These are phyloP conservation scores for Heliothis peltigera DNA, from an alignment of 2,888 invertebrate genomes.

Conservation along the genomic window DNA sequence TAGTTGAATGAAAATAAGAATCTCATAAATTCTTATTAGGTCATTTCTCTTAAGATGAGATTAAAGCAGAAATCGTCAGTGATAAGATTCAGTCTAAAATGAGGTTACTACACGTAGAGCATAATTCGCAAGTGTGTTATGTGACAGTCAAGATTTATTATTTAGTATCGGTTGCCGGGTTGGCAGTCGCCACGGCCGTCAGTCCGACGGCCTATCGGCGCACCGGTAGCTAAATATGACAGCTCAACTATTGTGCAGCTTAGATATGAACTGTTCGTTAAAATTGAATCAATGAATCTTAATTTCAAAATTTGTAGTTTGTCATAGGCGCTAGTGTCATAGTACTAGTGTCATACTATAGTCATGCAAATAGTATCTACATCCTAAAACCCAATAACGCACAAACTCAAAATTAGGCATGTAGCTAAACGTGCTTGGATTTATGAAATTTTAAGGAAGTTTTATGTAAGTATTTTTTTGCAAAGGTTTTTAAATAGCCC, in stretches of 20 bases:
- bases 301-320: too few species aligned
- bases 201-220: slow-evolving; percentile 51
- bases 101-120: slow-evolving; percentile 46
- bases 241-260: slow-evolving; percentile 46
- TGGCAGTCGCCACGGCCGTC: slow-evolving; percentile 63
- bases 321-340: background rate
- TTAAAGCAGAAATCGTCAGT: too few species aligned
- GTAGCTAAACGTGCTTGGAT: too few species aligned
- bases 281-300: slow-evolving; percentile 6
- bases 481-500: too few species aligned
- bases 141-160: slow-evolving; percentile 64
- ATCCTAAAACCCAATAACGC: too few species aligned
- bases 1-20: background rate
- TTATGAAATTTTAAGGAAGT: too few species aligned
- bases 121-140: slow-evolving; percentile 48
- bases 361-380: too few species aligned
- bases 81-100: slow-evolving; percentile 30
- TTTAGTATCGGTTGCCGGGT: slow-evolving; percentile 61
- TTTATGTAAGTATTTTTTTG: too few species aligned
- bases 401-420: too few species aligned
- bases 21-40: background rate
- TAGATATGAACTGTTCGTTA: slow-evolving; percentile 18
- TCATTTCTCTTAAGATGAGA: too few species aligned
- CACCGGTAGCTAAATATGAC: slow-evolving; percentile 62
- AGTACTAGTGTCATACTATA: background rate